Base-by-base conservation (phyloP, 2,113 vertebrate genomes). In the Aphyosemion australe region DNA sequence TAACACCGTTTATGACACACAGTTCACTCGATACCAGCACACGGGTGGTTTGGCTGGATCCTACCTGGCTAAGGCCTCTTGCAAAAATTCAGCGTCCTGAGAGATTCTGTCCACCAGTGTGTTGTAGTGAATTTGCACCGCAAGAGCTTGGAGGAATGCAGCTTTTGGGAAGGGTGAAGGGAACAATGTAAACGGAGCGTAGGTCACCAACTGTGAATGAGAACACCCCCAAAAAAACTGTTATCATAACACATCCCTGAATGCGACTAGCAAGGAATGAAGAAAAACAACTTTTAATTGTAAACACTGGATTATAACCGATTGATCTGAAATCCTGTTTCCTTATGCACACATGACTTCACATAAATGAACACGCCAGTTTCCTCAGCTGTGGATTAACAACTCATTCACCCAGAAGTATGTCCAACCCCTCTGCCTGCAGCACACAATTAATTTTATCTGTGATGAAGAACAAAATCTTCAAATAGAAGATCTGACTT, bases 121-220 rank as follows among this genome's bases (percentile, higher is more conserved):
- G 74, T 99, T 99, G 81, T 94, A 99, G 65, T 95, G 94, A 19
- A 86, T 93, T 78, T 98, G 95, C 14, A 98, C 94, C 1, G 90
- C 88, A 0, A 95, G 90, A 0, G 96, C 96, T 88, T 99, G 93
- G 1, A 92, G 83, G 82, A 96, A 94, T 15, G 94, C 78, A 13
- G 55, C 69, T 37, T 46, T 74, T 0, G 97, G 94, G n/a, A 99
- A 93, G 0, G 87, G 83, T 0, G 97, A 94, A 0, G 97, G 97
- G 51, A 99, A 94, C 64, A 99, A 91, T 0, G 95, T 94, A 83
- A 99, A 95, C 0, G 97, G 95, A 0, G 95, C 95, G 0, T 92
- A 98, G 64, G 87, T 94, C 84, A 96, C 95, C 82, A 94, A 79
- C 97, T 99, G 89, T 12, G 4, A 19, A 8, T 47, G 45, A 19